phyloP scores from a whole-genome alignment of 2,113 vertebrate species.

The Thalassarche chlororhynchos region DNA sequence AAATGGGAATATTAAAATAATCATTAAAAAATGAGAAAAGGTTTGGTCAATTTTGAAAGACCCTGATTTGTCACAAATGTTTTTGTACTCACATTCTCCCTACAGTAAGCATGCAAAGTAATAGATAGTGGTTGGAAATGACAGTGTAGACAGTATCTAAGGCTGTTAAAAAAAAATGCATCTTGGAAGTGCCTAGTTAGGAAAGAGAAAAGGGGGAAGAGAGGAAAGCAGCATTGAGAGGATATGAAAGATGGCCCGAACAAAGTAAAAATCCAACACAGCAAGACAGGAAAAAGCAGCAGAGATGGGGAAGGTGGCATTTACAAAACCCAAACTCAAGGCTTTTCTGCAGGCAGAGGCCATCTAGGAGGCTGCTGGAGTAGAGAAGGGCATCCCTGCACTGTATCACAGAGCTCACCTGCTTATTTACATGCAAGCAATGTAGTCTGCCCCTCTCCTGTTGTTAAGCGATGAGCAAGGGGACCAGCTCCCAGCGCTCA shows the following conservation, averaged over 20 bases:
- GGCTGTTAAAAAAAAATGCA: background rate
- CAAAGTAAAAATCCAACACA: background rate
- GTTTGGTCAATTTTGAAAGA: background rate
- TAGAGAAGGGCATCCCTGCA: background rate
- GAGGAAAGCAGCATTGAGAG: accelerated
- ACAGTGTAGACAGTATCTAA: background rate
- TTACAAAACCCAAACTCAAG: background rate
- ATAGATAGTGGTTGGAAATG: background rate
- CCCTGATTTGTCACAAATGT: background rate
- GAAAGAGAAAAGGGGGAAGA: background rate
- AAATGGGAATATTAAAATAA: background rate
- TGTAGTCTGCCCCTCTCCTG: background rate
- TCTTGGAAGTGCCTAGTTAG: background rate
- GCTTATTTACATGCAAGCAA: background rate
- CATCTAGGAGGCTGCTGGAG: background rate
- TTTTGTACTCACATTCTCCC: background rate
- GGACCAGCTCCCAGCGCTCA: accelerated
- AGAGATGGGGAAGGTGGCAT: background rate
- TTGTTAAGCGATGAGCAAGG: background rate
- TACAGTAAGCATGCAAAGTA: background rate
- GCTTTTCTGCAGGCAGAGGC: background rate
- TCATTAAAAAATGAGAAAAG: background rate
- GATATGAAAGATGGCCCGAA: background rate
- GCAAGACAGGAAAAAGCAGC: background rate
- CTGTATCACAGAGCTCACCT: background rate